Conservation (phyloP, 1,140 invertebrate genomes). For the Cyclina sinensis region DNA sequence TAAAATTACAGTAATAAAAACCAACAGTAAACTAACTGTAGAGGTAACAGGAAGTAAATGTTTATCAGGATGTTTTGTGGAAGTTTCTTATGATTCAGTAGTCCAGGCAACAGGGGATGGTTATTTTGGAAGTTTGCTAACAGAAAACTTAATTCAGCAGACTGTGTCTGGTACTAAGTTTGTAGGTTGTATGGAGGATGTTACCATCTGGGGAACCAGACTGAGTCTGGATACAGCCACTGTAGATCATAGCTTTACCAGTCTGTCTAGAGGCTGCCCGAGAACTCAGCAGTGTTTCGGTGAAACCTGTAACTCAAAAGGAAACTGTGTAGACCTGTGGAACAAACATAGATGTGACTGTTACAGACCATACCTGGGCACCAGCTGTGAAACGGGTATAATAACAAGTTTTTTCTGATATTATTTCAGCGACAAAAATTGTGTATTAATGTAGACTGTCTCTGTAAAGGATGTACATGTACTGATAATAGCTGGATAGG, state of each 20-base stretch:
- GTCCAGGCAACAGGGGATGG: not conserved
- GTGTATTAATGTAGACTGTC: no score
- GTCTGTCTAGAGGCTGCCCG: conserved; percentile 90
- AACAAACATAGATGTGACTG: conserved; percentile 94
- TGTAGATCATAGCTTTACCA: conserved; percentile 64
- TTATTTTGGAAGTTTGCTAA: conserved; percentile 21
- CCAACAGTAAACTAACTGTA: not conserved
- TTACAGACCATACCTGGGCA: conserved; percentile 94
- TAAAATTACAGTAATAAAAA: conserved; percentile 48
- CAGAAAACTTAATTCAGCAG: not conserved
- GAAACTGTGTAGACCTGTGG: conserved; percentile 96
- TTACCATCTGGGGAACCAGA: conserved; percentile 90
- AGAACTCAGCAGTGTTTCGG: conserved; percentile 93
- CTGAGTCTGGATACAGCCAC: conserved; percentile 3
- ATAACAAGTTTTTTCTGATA: no score
- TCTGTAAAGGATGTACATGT: no score
- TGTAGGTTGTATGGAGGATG: conserved; percentile 96
- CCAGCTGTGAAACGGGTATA: conserved; percentile 95
- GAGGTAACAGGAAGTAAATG: not conserved
- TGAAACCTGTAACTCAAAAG: conserved; percentile 95
- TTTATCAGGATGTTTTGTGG: not conserved
- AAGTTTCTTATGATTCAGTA: not conserved
- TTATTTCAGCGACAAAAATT: no score
- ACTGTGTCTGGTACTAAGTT: conserved; percentile 86
- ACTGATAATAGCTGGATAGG: no score